A percentile compares a stretch with the other conserved stretches of the same genome.
These are phyloP conservation scores for Brachyhypopomus occidentalis DNA, from an alignment of 2,113 vertebrate genomes.

Conservation along the genomic window DNA sequence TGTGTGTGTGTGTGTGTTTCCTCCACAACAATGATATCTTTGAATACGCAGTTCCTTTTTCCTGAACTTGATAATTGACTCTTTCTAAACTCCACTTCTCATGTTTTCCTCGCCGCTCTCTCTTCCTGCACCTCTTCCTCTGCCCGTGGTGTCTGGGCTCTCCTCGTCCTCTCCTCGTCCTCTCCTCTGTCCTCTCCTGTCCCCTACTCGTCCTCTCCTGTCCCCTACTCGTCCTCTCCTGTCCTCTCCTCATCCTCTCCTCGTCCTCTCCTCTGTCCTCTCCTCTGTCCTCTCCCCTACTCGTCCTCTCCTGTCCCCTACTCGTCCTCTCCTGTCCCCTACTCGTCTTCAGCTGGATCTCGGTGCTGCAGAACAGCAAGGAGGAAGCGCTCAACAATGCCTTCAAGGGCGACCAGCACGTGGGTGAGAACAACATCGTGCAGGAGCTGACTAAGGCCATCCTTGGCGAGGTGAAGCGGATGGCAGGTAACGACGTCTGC, in stretches of 20 bases:
- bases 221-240: background rate
- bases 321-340: background rate
- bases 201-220: background rate
- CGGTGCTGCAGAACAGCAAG: constrained; percentile 98
- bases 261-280: background rate
- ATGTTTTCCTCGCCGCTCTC: background rate
- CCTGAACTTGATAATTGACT: constrained; percentile 34
- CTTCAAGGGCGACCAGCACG: constrained; percentile 93
- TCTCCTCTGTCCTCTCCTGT: background rate
- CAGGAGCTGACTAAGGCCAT: constrained; percentile 98
- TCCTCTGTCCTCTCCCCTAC: background rate
- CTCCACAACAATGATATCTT: background rate
- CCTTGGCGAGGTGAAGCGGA: constrained; percentile 92
- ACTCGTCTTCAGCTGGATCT: constrained; percentile 86
- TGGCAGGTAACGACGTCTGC: constrained; percentile 94
- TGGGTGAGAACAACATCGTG: constrained; percentile 97
- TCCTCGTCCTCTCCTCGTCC: background rate
- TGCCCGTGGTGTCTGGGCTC: background rate
- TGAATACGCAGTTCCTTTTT: constrained; percentile 38
- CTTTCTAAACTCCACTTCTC: constrained; percentile 11
- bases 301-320: background rate
- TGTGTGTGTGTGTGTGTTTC: constrained; percentile 33
- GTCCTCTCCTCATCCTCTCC: background rate
- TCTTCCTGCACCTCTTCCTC: background rate
- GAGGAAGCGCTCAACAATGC: constrained; percentile 97